Evolutionary conservation across 1,140 invertebrate species (phyloP).

Genomic region (Meteorus sp.): DNA sequence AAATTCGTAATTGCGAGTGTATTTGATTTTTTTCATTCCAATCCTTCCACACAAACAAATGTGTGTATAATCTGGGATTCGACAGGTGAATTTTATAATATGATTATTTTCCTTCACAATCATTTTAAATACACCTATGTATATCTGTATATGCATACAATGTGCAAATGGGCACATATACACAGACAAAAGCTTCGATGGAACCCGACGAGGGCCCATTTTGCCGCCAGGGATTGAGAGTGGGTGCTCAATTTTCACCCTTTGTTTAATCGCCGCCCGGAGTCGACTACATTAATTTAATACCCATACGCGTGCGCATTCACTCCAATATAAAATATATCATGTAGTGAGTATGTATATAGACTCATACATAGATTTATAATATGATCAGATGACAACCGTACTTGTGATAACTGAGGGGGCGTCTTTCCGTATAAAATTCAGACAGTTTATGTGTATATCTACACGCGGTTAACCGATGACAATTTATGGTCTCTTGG

Average conservation of each 20-base stretch:
- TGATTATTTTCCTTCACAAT: no score
- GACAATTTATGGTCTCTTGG: slow-evolving; percentile 14
- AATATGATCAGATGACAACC: not conserved
- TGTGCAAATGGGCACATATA: not conserved
- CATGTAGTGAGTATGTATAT: no score
- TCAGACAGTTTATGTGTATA: not conserved
- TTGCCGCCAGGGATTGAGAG: slow-evolving; percentile 12
- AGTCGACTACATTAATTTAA: slow-evolving; percentile 57
- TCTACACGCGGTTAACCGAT: slow-evolving; percentile 6
- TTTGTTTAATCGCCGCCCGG: slow-evolving; percentile 55
- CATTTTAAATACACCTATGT: not conserved
- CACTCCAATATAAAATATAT: no score
- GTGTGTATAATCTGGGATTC: no score
- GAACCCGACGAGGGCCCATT: not conserved
- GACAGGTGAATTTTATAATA: no score
- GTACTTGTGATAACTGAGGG: slow-evolving; percentile 18
- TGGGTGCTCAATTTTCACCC: slow-evolving; percentile 55
- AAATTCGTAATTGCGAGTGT: no score
- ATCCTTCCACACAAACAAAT: no score
- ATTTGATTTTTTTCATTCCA: no score
- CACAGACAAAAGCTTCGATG: not conserved
- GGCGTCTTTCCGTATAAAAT: no score
- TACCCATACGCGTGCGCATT: slow-evolving; percentile 40
- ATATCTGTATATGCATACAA: not conserved
- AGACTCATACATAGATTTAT: no score